Conservation (phyloP, 2,113 vertebrate species). For the Phocoena sinus region DNA sequence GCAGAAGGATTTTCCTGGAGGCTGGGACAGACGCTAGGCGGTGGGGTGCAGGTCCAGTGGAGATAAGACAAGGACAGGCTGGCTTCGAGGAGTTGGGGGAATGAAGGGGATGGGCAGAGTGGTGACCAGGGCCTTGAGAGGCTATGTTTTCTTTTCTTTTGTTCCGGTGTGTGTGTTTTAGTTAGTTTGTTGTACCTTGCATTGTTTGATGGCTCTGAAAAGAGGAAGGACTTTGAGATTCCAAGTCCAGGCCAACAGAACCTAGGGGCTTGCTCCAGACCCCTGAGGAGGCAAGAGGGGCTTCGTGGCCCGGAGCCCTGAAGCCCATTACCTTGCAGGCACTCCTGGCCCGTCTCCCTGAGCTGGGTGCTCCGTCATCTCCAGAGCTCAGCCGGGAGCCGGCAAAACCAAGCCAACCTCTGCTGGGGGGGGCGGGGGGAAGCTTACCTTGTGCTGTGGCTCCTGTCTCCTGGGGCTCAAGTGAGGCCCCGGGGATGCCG, state of each 20-base stretch:
- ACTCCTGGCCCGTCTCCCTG: rapidly evolving
- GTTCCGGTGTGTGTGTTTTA: too few species aligned
- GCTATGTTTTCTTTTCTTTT: rapidly evolving
- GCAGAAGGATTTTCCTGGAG: not conserved
- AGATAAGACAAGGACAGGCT: rapidly evolving
- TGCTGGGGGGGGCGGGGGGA: not conserved
- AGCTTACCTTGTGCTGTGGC: rapidly evolving
- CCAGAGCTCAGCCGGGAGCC: rapidly evolving
- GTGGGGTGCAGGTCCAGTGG: not conserved
- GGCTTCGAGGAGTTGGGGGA: not conserved
- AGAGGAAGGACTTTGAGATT: rapidly evolving
- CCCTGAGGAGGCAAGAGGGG: not conserved
- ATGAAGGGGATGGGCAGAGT: rapidly evolving
- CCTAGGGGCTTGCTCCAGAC: rapidly evolving
- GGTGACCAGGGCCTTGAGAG: rapidly evolving
- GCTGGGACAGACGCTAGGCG: not conserved
- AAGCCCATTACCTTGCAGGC: rapidly evolving
- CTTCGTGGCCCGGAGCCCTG: not conserved
- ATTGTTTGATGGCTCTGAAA: not conserved
- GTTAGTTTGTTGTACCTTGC: rapidly evolving
- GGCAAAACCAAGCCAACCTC: rapidly evolving
- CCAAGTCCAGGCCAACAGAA: not conserved
- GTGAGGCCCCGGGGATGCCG: not conserved
- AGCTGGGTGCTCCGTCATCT: rapidly evolving
- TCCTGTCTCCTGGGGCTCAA: not conserved